Percentiles rank a stretch among this genome's conserved stretches.
phyloP scores from a whole-genome alignment of 1,140 invertebrate species.

The Chymomyza costata region DNA sequence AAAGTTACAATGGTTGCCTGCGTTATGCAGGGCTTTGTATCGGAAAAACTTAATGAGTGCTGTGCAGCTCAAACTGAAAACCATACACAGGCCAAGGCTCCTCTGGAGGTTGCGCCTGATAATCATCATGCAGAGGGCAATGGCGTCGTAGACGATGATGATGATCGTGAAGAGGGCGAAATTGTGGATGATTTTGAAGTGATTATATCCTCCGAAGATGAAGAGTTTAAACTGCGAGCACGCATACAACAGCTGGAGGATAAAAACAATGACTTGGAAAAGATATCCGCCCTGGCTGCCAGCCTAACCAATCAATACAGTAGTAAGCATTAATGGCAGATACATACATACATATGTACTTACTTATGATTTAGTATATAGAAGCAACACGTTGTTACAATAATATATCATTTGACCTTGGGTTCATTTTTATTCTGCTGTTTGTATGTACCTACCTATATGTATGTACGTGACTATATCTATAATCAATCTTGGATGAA shows the following conservation, averaged over 20 bases:
- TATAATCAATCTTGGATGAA: no score
- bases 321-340: constrained; percentile 40
- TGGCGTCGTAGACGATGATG: constrained; percentile 26
- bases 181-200: constrained; percentile 70
- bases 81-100: constrained; percentile 5
- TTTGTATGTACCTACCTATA: no score
- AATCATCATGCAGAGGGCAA: no score
- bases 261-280: constrained; percentile 69
- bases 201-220: constrained; percentile 68
- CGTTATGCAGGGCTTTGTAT: constrained; percentile 29
- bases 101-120: constrained; percentile 17
- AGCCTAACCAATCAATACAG: constrained; percentile 58
- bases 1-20: constrained; percentile 39
- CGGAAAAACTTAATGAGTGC: constrained; percentile 16
- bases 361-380: no score
- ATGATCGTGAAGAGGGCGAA: constrained; percentile 64
- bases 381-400: constrained; percentile 25
- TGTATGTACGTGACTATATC: no score
- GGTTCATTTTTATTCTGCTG: no score
- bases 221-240: constrained; percentile 58
- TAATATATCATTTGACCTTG: no score
- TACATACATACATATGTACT: background rate
- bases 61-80: constrained; percentile 9
- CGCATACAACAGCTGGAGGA: constrained; percentile 68
- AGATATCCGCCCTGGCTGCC: constrained; percentile 59